These are phyloP conservation scores for Scaptomyza graminum DNA, from an alignment of 1,140 invertebrate species.

Conservation along the genomic window DNA sequence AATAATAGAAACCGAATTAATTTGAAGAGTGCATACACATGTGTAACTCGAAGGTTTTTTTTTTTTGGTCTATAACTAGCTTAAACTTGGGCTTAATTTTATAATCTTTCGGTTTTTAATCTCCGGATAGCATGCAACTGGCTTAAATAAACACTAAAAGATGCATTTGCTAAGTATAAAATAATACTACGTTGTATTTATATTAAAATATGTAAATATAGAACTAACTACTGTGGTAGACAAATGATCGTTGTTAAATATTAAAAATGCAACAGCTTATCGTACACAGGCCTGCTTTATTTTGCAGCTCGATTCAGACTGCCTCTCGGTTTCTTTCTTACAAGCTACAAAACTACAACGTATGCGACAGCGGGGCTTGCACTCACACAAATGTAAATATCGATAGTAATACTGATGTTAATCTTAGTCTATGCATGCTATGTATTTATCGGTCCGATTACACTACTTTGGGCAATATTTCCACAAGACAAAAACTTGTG, in stretches of 20 bases:
- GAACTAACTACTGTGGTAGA: conserved; percentile 16
- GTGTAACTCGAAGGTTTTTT: conserved; percentile 13
- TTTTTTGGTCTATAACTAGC: not conserved
- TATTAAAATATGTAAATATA: not conserved
- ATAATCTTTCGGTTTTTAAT: not conserved
- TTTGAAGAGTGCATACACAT: conserved; percentile 50
- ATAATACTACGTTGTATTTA: not conserved
- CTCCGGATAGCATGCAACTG: conserved; percentile 21
- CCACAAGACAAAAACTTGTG: not conserved
- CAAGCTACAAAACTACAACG: too few species aligned
- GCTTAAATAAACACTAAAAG: conserved; percentile 19
- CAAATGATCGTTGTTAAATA: too few species aligned
- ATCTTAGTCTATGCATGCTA: too few species aligned
- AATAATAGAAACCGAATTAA: not conserved
- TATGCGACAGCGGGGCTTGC: too few species aligned
- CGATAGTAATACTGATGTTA: too few species aligned
- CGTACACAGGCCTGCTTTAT: too few species aligned
- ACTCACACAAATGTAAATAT: too few species aligned
- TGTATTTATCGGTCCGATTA: too few species aligned
- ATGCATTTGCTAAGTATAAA: not conserved
- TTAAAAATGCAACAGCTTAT: too few species aligned
- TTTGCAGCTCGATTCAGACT: too few species aligned
- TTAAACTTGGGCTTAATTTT: not conserved
- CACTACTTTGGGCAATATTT: conserved; percentile 1
- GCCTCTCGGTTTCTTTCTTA: too few species aligned